phyloP scores from a whole-genome alignment of 2,888 invertebrate genomes.

The Drosophila anomalipes region DNA sequence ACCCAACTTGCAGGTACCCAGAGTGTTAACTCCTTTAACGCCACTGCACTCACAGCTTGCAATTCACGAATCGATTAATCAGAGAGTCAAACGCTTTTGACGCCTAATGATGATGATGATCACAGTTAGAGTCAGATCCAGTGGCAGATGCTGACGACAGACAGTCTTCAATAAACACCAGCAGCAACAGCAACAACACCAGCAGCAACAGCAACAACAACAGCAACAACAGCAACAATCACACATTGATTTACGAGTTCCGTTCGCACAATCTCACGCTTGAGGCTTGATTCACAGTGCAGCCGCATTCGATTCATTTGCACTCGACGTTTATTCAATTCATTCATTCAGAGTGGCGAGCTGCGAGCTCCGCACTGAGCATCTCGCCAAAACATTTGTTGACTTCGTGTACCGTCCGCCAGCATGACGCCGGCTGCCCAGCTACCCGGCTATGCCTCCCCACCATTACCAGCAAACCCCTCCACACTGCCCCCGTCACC shows the following conservation, averaged over 20 bases:
- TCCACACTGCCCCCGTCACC: not conserved
- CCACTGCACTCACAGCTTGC: constrained; percentile 9
- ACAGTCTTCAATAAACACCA: constrained; percentile 28
- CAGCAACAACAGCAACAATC: constrained; percentile 3
- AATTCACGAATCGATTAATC: constrained; percentile 51
- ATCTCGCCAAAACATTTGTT: constrained; percentile 30
- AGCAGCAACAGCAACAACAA: not conserved
- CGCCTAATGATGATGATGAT: constrained; percentile 60
- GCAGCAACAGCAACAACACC: not conserved
- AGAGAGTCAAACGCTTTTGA: constrained; percentile 42
- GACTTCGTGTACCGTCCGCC: constrained; percentile 27
- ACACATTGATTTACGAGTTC: constrained; percentile 57
- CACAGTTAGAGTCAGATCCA: constrained; percentile 11
- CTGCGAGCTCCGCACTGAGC: not conserved
- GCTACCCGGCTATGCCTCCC: not conserved
- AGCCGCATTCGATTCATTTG: constrained; percentile 31
- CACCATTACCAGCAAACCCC: not conserved
- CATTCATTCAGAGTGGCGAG: constrained; percentile 27
- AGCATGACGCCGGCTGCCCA: constrained; percentile 17
- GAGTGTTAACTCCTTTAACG: constrained; percentile 1
- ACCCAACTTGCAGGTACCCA: not conserved
- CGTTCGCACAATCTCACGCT: constrained; percentile 62
- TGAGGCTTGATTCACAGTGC: constrained; percentile 9
- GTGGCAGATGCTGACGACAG: constrained; percentile 42
- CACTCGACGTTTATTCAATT: constrained; percentile 34